Evolutionary conservation across 2,113 vertebrate genomes (phyloP).

Genomic region (Phoxinus phoxinus): DNA sequence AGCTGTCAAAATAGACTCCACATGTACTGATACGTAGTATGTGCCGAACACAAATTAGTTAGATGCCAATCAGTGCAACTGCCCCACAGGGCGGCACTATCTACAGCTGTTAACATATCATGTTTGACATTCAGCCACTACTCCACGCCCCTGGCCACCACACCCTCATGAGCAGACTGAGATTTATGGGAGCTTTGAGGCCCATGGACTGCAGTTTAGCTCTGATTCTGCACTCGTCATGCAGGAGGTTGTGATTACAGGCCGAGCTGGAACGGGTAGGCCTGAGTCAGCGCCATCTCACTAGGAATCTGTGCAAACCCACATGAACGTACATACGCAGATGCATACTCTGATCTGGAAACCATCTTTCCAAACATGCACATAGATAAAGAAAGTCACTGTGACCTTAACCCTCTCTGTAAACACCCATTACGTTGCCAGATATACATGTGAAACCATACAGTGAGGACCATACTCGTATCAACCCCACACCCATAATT

Average conservation of each 20-base stretch:
- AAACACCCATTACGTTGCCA: conserved; percentile 9
- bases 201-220: conserved; percentile 42
- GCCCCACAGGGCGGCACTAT: conserved; percentile 50
- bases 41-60: conserved; percentile 54
- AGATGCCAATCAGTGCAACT: conserved; percentile 55
- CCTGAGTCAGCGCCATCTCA: conserved; percentile 39
- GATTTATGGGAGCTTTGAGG: conserved; percentile 59
- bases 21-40: conserved; percentile 46
- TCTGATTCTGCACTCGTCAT: conserved; percentile 30
- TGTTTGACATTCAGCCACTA: conserved; percentile 57
- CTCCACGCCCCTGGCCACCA: conserved; percentile 36
- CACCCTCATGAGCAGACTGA: conserved; percentile 43
- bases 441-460: neutral
- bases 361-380: conserved; percentile 20
- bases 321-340: conserved; percentile 6
- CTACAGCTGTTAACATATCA: conserved; percentile 64
- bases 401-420: conserved; percentile 6
- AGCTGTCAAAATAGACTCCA: conserved; percentile 56
- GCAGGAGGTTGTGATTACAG: conserved; percentile 51
- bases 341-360: conserved; percentile 17
- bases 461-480: neutral
- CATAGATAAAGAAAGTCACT: conserved; percentile 16
- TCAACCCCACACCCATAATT: conserved; percentile 19
- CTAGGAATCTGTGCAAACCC: conserved; percentile 23
- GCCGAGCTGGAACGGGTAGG: conserved; percentile 41